Percentiles rank a stretch among this genome's conserved stretches.
phyloP scores from a whole-genome alignment of 2,888 invertebrate genomes.

The Diplolepis rosae region DNA sequence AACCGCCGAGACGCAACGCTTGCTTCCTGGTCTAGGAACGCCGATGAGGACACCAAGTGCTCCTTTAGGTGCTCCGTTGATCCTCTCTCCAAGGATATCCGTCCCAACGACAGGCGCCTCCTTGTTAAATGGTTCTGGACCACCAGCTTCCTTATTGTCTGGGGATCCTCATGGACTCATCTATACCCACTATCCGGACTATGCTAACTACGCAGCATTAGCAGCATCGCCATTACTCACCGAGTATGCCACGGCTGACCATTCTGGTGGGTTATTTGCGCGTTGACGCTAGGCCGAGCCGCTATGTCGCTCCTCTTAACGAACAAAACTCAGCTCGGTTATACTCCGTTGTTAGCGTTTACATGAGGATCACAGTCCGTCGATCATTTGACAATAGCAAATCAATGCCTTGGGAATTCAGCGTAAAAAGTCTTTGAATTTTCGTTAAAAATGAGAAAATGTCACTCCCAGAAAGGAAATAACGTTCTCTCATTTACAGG shows the following conservation, averaged over 20 bases:
- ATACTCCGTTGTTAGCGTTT: neutral
- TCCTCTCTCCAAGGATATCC: slow-evolving; percentile 92
- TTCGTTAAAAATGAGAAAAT: neutral
- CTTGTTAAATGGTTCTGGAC: slow-evolving; percentile 77
- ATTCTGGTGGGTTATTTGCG: slow-evolving; percentile 96
- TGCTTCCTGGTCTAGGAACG: slow-evolving; percentile 81
- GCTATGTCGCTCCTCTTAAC: slow-evolving; percentile 38
- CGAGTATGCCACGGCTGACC: slow-evolving; percentile 90
- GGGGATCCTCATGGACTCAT: slow-evolving; percentile 88
- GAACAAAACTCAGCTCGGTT: neutral
- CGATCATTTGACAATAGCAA: neutral
- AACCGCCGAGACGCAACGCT: slow-evolving; percentile 86
- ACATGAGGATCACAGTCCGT: neutral
- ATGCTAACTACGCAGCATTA: slow-evolving; percentile 92
- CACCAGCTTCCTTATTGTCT: slow-evolving; percentile 81
- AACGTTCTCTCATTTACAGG: neutral
- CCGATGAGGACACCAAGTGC: slow-evolving; percentile 81
- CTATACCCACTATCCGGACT: slow-evolving; percentile 92
- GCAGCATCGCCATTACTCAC: slow-evolving; percentile 86
- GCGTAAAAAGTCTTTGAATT: neutral
- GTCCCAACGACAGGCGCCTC: slow-evolving; percentile 85
- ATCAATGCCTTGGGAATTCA: neutral
- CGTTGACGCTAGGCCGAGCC: slow-evolving; percentile 80
- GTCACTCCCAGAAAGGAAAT: neutral
- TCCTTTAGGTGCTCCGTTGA: slow-evolving; percentile 93